Evolutionary conservation across 1,140 invertebrate genomes (phyloP).

Genomic region (Caerostris darwini): DNA sequence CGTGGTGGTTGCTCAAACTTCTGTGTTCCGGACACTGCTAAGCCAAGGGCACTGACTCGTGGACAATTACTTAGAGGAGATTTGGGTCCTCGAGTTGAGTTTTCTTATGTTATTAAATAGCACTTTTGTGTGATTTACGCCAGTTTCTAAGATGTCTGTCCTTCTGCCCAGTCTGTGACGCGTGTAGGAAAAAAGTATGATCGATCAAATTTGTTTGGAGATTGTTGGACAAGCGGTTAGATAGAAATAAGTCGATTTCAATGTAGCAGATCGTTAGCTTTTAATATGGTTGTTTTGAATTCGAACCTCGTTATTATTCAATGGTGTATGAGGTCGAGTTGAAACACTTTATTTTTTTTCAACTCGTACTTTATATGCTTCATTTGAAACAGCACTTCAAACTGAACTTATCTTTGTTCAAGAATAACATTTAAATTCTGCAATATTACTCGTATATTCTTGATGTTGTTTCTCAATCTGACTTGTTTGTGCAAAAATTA

Average conservation of each 20-base stretch:
- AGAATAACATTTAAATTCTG: too few relatives aligned
- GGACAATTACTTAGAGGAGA: constrained; percentile 20
- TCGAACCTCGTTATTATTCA: too few relatives aligned
- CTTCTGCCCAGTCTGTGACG: not conserved
- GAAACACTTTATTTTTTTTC: too few relatives aligned
- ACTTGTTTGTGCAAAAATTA: too few relatives aligned
- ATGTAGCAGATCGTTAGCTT: not conserved
- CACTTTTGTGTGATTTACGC: not conserved
- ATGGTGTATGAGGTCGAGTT: too few relatives aligned
- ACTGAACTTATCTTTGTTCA: too few relatives aligned
- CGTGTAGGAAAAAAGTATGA: not conserved
- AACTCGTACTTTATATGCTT: too few relatives aligned
- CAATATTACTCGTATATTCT: too few relatives aligned
- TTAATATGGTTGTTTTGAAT: not conserved
- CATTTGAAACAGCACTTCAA: too few relatives aligned
- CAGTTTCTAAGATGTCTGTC: constrained; percentile 8
- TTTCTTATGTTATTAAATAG: constrained; percentile 28
- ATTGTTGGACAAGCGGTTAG: not conserved
- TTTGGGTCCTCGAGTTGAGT: not conserved
- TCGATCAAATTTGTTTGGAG: not conserved
- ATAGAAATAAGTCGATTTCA: not conserved
- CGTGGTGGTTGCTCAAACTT: constrained; percentile 32
- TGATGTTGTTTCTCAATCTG: too few relatives aligned
- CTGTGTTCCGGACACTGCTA: constrained; percentile 20
- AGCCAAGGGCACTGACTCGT: constrained; percentile 46